These are phyloP conservation scores for Harlomillsia oculata DNA, from an alignment of 1,140 invertebrate species.

Conservation along the genomic window DNA sequence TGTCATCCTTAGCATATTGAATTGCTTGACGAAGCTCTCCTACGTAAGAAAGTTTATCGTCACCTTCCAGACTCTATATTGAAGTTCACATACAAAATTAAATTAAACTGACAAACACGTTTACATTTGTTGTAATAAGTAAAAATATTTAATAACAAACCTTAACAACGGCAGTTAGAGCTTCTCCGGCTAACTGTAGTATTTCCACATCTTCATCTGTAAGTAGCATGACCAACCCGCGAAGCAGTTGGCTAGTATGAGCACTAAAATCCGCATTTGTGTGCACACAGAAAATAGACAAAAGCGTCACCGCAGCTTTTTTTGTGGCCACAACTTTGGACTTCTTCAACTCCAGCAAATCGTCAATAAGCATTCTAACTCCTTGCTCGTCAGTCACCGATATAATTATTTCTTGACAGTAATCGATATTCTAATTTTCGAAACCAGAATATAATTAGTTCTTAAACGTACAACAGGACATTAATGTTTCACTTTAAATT, in stretches of 20 bases:
- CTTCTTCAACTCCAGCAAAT: conserved; percentile 69
- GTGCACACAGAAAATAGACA: conserved; percentile 81
- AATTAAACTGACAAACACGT: background rate
- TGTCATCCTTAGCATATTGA: conserved; percentile 74
- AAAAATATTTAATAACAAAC: conserved; percentile 38
- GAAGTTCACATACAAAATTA: background rate
- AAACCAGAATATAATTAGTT: too few species aligned
- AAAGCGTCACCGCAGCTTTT: conserved; percentile 70
- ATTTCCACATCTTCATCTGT: conserved; percentile 70
- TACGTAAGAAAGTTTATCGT: conserved; percentile 72
- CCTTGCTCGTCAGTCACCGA: conserved; percentile 80
- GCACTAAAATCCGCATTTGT: conserved; percentile 74
- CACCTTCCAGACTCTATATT: conserved; percentile 60
- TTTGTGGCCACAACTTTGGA: conserved; percentile 50
- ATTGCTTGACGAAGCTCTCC: conserved; percentile 83
- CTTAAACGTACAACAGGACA: too few species aligned
- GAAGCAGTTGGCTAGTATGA: conserved; percentile 76
- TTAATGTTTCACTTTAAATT: too few species aligned
- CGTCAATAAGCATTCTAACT: conserved; percentile 78
- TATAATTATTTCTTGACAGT: conserved; percentile 81
- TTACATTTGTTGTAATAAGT: background rate
- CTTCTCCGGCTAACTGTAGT: conserved; percentile 77
- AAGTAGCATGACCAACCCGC: conserved; percentile 76
- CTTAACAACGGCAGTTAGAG: conserved; percentile 80
- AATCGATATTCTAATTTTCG: conserved; percentile 12